Evolutionary conservation across 2,113 vertebrate genomes (phyloP).

Genomic region (Tringa solitaria): DNA sequence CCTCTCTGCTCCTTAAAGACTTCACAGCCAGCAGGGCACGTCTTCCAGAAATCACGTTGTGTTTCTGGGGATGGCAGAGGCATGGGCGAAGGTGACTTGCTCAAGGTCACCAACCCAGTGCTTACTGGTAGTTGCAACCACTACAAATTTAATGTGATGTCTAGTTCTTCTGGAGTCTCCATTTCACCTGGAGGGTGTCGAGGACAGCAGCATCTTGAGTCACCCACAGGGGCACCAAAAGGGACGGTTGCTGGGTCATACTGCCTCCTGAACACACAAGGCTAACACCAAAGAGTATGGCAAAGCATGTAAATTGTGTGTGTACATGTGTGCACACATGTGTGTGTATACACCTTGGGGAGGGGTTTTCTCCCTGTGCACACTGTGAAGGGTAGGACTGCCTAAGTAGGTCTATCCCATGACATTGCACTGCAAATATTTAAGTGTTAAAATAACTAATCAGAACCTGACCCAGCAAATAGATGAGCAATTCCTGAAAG

Average conservation of each 20-base stretch:
- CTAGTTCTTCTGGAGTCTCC: background rate
- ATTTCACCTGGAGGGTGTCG: background rate
- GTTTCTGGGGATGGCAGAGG: background rate
- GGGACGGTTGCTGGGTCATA: background rate
- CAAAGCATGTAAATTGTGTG: background rate
- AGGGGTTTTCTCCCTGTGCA: background rate
- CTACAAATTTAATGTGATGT: background rate
- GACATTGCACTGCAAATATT: background rate
- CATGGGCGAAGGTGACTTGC: fast-evolving
- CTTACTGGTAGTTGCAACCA: background rate
- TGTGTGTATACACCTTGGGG: fast-evolving
- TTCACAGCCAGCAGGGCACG: fast-evolving
- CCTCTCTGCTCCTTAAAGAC: background rate
- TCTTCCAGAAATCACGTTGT: fast-evolving
- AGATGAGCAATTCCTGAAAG: background rate
- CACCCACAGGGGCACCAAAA: fast-evolving
- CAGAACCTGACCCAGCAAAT: background rate
- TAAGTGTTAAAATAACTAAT: background rate
- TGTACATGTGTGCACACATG: background rate
- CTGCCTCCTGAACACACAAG: background rate
- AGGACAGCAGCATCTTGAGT: fast-evolving
- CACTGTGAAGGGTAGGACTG: background rate
- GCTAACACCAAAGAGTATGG: background rate
- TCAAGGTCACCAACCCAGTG: background rate
- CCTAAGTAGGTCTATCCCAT: background rate